Percentiles rank a stretch among this genome's conserved stretches.
Conservation (phyloP, 2,888 invertebrate genomes). For the Aphidius colemani region DNA sequence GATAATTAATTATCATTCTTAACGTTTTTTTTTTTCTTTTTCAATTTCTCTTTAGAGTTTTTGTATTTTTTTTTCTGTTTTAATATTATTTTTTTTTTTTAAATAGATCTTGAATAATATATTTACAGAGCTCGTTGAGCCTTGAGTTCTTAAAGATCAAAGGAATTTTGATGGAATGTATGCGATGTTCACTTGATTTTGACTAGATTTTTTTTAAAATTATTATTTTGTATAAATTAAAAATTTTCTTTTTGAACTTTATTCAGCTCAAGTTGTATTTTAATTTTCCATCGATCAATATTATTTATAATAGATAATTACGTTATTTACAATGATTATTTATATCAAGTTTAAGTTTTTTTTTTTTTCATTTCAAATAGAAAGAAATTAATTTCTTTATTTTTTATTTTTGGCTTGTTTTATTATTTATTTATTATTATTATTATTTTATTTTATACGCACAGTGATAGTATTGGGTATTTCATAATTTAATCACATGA, state of each 20-base stretch:
- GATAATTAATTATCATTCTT: constrained; percentile 5
- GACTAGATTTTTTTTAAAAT: constrained; percentile 11
- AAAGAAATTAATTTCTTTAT: too few relatives aligned
- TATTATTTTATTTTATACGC: too few relatives aligned
- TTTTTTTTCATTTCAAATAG: too few relatives aligned
- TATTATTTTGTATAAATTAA: background rate
- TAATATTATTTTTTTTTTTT: background rate
- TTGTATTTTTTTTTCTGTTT: constrained; percentile 7
- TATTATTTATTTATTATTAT: too few relatives aligned
- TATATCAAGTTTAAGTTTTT: too few relatives aligned
- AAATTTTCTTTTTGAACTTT: background rate
- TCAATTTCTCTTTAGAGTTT: constrained; percentile 2
- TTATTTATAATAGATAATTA: too few relatives aligned
- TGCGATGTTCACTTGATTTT: constrained; percentile 2
- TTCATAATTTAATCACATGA: too few relatives aligned
- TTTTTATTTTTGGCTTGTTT: too few relatives aligned
- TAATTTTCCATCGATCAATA: too few relatives aligned
- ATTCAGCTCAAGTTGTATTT: too few relatives aligned
- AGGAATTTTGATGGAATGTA: constrained; percentile 16
- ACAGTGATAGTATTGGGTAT: too few relatives aligned
- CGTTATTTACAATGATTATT: too few relatives aligned
- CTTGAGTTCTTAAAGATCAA: constrained; percentile 10
- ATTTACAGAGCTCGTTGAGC: constrained; percentile 18
- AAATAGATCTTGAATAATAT: background rate
- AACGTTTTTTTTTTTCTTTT: constrained; percentile 19